Base-by-base conservation (phyloP, 2,888 invertebrate species). In the Calameuta pallipes region DNA sequence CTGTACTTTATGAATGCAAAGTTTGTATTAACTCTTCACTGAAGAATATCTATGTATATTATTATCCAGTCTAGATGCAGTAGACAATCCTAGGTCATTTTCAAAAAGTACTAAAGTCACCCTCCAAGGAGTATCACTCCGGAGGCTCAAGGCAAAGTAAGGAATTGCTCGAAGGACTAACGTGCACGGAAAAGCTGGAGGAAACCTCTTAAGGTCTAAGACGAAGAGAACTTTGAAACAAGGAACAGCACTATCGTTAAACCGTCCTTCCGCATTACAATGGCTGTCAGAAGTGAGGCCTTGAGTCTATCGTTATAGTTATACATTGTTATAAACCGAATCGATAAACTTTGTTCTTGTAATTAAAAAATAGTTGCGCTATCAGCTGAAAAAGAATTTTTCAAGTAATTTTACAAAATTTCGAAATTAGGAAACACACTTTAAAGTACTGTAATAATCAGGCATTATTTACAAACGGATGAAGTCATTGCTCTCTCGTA, bases 241-340 rank as follows among this genome's bases (percentile, higher is more conserved):
- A 76, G 78, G 78, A 82, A 83, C 78, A 84, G 76, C 79, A 81
- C 81, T 85, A 85, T 85, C 80, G 79, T 83, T 76, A 74, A 83
- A 81, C 83, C 75, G 75, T 75, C 73, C 34, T 34, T 37, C 76
- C 69, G 37, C 71, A 80, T 85, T 79, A 80, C 77, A 80, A 81
- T 80, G 78, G 73, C 56, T 56, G 56, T 23, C 56, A 56, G 23
- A 2, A 1, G 23, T 56, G 2, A 23, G 9, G 56, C 23, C 9
- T 23, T 23, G 23, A 23, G 56, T 56, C 23, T 56, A 23, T 56
- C 56, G 56, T 23, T 56, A 56, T 56, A 56, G 41, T 56, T 56
- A 56, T 56, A 56, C 15, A 41, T 15, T 41, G 15, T 41, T 41
- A 41, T 15, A 23, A 23, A 41, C 15, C 6, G 15, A 15, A 23